Percentiles rank a stretch among this genome's conserved stretches.
Evolutionary conservation across 2,113 vertebrate species (phyloP).

Genomic region (Megaleporinus macrocephalus): DNA sequence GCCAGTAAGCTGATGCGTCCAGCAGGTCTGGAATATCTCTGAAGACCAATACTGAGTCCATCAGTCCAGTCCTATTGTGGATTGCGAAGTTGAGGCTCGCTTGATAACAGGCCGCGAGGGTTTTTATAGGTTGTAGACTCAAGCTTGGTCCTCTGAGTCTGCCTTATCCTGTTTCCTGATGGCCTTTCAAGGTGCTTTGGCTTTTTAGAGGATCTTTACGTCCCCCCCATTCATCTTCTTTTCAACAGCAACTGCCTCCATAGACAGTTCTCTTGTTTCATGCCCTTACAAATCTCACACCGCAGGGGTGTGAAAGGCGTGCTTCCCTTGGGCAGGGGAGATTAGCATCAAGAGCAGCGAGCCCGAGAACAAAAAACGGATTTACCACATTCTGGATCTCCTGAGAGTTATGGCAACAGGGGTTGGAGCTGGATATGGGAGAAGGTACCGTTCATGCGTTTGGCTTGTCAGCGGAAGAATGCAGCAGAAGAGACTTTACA

Average conservation of each 20-base stretch:
- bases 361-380: conserved; percentile 71
- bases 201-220: conserved; percentile 70
- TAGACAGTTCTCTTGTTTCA: conserved; percentile 67
- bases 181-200: conserved; percentile 67
- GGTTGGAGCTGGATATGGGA: conserved; percentile 47
- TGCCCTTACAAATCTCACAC: conserved; percentile 68
- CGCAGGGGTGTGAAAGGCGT: conserved; percentile 71
- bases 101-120: not conserved
- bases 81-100: not conserved
- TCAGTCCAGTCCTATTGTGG: not conserved
- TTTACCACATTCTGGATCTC: conserved; percentile 62
- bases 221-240: conserved; percentile 71
- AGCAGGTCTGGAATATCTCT: conserved; percentile 15
- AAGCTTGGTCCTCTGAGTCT: conserved; percentile 38
- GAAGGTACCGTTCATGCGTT: conserved; percentile 40
- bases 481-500: conserved; percentile 13
- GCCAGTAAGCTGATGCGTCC: conserved; percentile 38
- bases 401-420: conserved; percentile 49
- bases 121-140: not conserved
- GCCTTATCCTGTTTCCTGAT: conserved; percentile 68
- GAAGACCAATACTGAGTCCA: not conserved
- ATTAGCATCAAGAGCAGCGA: conserved; percentile 71
- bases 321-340: conserved; percentile 65
- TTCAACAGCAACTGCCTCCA: conserved; percentile 67
- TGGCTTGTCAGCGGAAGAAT: conserved; percentile 28